Conservation (phyloP, 2,888 invertebrate genomes). For the Caenorhabditis sulstoni region DNA sequence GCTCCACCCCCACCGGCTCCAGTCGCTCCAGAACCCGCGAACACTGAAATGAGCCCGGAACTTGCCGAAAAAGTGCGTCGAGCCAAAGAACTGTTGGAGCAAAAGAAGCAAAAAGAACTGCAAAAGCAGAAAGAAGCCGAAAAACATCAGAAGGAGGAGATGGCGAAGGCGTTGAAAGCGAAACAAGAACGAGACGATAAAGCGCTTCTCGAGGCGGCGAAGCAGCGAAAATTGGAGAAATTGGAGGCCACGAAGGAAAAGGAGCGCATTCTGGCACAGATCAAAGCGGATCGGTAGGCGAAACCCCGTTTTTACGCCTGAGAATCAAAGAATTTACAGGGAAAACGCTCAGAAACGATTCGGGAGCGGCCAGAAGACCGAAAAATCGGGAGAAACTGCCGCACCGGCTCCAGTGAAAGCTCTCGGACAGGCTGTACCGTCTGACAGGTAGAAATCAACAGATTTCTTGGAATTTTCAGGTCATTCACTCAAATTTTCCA, state of each 20-base stretch:
- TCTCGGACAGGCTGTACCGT: conserved; percentile 21
- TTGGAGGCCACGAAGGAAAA: conserved; percentile 60
- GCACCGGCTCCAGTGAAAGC: not conserved
- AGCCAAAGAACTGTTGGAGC: conserved; percentile 63
- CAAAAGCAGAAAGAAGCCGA: conserved; percentile 57
- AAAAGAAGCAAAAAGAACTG: conserved; percentile 57
- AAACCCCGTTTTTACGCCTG: too few relatives aligned
- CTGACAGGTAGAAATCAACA: conserved; percentile 28
- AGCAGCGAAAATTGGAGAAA: conserved; percentile 63
- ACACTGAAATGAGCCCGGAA: conserved; percentile 21
- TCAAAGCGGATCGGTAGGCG: conserved; percentile 64
- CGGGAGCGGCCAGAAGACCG: not conserved
- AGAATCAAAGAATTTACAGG: conserved; percentile 15
- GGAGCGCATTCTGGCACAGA: conserved; percentile 63
- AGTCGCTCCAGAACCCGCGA: not conserved
- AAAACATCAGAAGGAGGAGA: conserved; percentile 48
- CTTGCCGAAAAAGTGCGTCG: conserved; percentile 52
- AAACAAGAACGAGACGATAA: conserved; percentile 60
- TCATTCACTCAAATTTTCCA: conserved; percentile 19
- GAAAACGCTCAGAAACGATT: conserved; percentile 47
- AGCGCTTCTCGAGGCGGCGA: conserved; percentile 65
- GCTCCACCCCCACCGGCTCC: not conserved
- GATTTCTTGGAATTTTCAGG: too few relatives aligned
- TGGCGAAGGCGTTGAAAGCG: conserved; percentile 48
- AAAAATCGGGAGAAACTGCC: conserved; percentile 6